Conservation (phyloP, 2,888 invertebrate species). For the Drosophila multiciliata region DNA sequence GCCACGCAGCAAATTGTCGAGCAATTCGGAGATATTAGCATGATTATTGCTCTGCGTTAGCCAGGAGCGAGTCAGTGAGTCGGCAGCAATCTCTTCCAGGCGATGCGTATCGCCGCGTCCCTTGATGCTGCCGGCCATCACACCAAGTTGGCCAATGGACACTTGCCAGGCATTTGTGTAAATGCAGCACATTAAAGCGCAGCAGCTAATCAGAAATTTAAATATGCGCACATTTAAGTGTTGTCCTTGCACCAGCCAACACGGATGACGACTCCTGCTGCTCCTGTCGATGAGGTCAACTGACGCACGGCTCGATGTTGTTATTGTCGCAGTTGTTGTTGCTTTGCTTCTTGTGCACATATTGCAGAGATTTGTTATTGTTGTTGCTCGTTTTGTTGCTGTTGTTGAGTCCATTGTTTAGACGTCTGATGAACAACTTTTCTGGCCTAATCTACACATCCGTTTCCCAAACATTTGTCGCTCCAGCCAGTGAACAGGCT, state of each 20-base stretch:
- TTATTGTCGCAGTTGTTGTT: slow-evolving; percentile 44
- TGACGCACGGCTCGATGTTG: slow-evolving; percentile 68
- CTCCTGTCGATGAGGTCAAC: slow-evolving; percentile 64
- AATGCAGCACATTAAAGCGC: slow-evolving; percentile 71
- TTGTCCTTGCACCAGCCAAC: slow-evolving; percentile 58
- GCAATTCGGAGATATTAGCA: slow-evolving; percentile 89
- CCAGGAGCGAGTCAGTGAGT: slow-evolving; percentile 70
- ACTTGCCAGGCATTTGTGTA: slow-evolving; percentile 72
- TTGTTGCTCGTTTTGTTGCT: slow-evolving; percentile 34
- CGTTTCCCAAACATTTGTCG: slow-evolving; percentile 75
- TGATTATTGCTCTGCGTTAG: slow-evolving; percentile 88
- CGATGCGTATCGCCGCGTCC: slow-evolving; percentile 75
- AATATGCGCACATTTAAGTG: slow-evolving; percentile 76
- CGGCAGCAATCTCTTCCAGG: slow-evolving; percentile 48
- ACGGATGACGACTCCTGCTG: slow-evolving; percentile 23
- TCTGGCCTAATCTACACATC: slow-evolving; percentile 75
- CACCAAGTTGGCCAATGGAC: slow-evolving; percentile 61
- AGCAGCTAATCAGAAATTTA: slow-evolving; percentile 82
- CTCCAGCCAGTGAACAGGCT: slow-evolving; percentile 34
- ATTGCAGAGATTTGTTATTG: slow-evolving; percentile 55
- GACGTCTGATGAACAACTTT: slow-evolving; percentile 62
- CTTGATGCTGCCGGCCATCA: slow-evolving; percentile 78
- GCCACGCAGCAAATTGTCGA: slow-evolving; percentile 90
- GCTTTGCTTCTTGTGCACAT: slow-evolving; percentile 59
- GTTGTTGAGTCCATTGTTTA: slow-evolving; percentile 71